Evolutionary conservation across 1,140 invertebrate species (phyloP).

Genomic region (Bathynomus jamesi): DNA sequence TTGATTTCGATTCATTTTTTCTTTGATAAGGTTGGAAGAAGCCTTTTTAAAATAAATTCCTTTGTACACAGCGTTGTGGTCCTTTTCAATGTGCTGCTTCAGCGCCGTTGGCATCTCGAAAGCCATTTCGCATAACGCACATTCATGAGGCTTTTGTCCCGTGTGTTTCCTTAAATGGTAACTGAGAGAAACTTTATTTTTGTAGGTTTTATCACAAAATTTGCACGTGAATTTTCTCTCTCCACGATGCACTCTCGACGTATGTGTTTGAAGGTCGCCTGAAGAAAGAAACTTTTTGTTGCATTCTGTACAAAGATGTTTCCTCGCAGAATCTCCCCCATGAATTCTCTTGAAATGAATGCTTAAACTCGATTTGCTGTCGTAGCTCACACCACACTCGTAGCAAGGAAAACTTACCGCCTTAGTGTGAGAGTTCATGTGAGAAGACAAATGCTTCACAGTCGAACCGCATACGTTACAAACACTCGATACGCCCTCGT

Average conservation of each 20-base stretch:
- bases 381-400: slow-evolving; percentile 21
- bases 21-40: slow-evolving; percentile 13
- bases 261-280: slow-evolving; percentile 18
- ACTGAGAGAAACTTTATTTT: slow-evolving; percentile 27
- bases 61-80: slow-evolving; percentile 21
- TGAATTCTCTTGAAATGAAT: slow-evolving; percentile 26
- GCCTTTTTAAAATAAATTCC: slow-evolving; percentile 24
- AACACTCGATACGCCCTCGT: slow-evolving; percentile 9
- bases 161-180: slow-evolving; percentile 28
- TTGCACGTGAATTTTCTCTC: slow-evolving; percentile 28
- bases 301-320: slow-evolving; percentile 16
- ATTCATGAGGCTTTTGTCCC: slow-evolving; percentile 24
- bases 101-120: slow-evolving; percentile 25
- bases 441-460: slow-evolving; percentile 20
- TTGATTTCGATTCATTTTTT: neutral
- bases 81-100: slow-evolving; percentile 28
- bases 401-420: slow-evolving; percentile 18
- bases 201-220: slow-evolving; percentile 27
- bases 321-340: slow-evolving; percentile 20
- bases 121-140: slow-evolving; percentile 20
- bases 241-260: slow-evolving; percentile 21
- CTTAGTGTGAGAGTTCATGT: slow-evolving; percentile 29
- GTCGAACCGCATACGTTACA: slow-evolving; percentile 21
- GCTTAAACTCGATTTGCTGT: slow-evolving; percentile 24
- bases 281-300: slow-evolving; percentile 19